Base-by-base conservation (phyloP, 30 jellyfish, hydroid and myxozoan genomes). In the Hydra vulgaris region DNA sequence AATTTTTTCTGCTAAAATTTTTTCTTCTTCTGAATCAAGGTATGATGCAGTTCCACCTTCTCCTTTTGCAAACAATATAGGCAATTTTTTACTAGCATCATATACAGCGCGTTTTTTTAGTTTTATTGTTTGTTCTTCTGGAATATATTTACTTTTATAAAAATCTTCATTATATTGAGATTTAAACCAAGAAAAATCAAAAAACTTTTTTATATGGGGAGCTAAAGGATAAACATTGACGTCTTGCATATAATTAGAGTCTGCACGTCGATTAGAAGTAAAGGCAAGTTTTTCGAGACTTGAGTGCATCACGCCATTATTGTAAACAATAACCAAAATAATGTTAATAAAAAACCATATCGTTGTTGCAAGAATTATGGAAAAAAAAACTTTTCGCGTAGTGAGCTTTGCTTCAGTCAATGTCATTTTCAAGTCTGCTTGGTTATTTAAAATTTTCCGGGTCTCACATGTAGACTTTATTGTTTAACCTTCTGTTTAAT, bases 41-140 rank as follows among this genome's bases (percentile, higher is more conserved):
- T 76, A 84, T 7, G 98, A 96, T 54, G 98, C 95, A 54, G 80
- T 90, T 18, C 98, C 98, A 27, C 83, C 84, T 80, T 92, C 98
- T 26, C 98, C 98, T 12, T 88, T 72, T 7, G 61, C 61, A 12
- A 40, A 40, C 8, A 40, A 12, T 40, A 40, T 3, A 40, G 61
- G 5, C 61, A 40, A 40, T 40, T 40, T 40, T 40, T 12, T 40
- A 40, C 61, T 40, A 5, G 61, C 12, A 40, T 40, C 61, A 12
- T 40, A 40, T 12, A 40, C 61, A 40, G 61, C 5, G 61, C 61
- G 61, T 3, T 40, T 40, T 3, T 3, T 3, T 3, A 12, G 12
- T 40, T 40, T 40, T 40, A 40, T 12, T 71, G 66, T 26, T 83
- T 21, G 1, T 68, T 78, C 52, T 69, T 70, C 25, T 24, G 61